These are phyloP conservation scores for Lacanobia wlatinum DNA, from an alignment of 2,888 invertebrate genomes.

Conservation along the genomic window DNA sequence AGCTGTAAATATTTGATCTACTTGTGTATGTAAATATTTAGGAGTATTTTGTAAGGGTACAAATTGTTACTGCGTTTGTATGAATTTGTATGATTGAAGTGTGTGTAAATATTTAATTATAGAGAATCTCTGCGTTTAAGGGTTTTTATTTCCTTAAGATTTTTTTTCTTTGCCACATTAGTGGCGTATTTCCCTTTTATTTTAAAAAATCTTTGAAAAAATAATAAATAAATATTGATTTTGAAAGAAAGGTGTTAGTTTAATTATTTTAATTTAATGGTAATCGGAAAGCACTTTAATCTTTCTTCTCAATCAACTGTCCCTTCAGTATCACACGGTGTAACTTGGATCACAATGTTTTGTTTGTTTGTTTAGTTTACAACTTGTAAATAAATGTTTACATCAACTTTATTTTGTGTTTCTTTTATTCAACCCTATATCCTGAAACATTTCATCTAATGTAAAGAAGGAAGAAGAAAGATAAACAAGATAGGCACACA, in stretches of 20 bases:
- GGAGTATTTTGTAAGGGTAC: constrained; percentile 59
- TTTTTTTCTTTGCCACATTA: constrained; percentile 38
- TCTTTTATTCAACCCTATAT: constrained; percentile 9
- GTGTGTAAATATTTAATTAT: constrained; percentile 61
- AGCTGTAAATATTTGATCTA: constrained; percentile 58
- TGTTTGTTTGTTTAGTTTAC: constrained; percentile 63
- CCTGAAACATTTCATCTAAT: background rate
- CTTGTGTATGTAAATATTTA: constrained; percentile 57
- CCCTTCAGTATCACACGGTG: constrained; percentile 45
- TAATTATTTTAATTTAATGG: constrained; percentile 44
- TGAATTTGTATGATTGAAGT: constrained; percentile 53
- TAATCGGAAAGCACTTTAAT: constrained; percentile 44
- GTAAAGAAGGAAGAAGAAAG: too few relatives aligned
- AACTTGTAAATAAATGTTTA: constrained; percentile 65
- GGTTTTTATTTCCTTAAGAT: constrained; percentile 58
- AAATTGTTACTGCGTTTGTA: constrained; percentile 63
- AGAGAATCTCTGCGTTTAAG: constrained; percentile 61
- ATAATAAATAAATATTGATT: constrained; percentile 22
- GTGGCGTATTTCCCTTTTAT: constrained; percentile 29
- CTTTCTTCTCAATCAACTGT: constrained; percentile 47
- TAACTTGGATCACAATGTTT: constrained; percentile 49
- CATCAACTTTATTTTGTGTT: constrained; percentile 47
- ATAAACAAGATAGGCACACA: too few relatives aligned
- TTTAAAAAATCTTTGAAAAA: constrained; percentile 24
- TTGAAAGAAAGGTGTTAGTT: constrained; percentile 40